phyloP scores from a whole-genome alignment of 2,888 invertebrate species.

The Cistogaster globosa region DNA sequence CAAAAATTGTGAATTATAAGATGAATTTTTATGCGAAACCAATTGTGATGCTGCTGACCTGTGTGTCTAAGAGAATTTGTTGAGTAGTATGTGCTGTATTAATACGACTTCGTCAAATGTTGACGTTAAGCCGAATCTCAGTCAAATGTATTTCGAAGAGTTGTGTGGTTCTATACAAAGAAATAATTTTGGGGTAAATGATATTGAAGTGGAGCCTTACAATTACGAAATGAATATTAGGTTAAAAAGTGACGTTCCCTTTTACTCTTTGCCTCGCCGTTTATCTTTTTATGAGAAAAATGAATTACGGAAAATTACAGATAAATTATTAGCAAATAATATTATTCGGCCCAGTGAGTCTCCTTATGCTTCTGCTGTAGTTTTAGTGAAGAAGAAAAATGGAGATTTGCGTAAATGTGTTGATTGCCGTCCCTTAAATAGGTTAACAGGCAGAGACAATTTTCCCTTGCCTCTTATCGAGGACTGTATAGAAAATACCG shows the following conservation, averaged over 20 bases:
- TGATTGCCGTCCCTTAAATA: conserved; percentile 43
- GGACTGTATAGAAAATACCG: conserved; percentile 14
- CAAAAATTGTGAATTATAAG: too few relatives aligned
- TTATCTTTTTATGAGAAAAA: conserved; percentile 9
- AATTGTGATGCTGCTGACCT: too few relatives aligned
- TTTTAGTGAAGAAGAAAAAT: conserved; percentile 4
- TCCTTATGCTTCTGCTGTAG: conserved; percentile 6
- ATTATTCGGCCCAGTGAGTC: not conserved
- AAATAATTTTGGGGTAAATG: not conserved
- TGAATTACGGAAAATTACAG: conserved; percentile 4
- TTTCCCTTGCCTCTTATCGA: conserved; percentile 11
- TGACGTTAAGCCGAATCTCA: too few relatives aligned
- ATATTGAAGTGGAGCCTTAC: not conserved
- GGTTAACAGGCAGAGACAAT: conserved; percentile 9
- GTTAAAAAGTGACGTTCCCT: not conserved
- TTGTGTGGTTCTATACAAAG: too few relatives aligned
- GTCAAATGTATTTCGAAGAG: not conserved
- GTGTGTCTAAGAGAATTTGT: too few relatives aligned
- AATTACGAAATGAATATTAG: conserved; percentile 8
- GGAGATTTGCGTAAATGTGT: conserved; percentile 55
- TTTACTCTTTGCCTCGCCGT: conserved; percentile 5
- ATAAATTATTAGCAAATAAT: conserved; percentile 20
- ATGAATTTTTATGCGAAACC: too few relatives aligned
- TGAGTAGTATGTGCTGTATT: too few relatives aligned
- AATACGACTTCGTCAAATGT: too few relatives aligned